These are phyloP conservation scores for Drosophila parvula DNA, from an alignment of 1,140 invertebrate species.

Conservation along the genomic window DNA sequence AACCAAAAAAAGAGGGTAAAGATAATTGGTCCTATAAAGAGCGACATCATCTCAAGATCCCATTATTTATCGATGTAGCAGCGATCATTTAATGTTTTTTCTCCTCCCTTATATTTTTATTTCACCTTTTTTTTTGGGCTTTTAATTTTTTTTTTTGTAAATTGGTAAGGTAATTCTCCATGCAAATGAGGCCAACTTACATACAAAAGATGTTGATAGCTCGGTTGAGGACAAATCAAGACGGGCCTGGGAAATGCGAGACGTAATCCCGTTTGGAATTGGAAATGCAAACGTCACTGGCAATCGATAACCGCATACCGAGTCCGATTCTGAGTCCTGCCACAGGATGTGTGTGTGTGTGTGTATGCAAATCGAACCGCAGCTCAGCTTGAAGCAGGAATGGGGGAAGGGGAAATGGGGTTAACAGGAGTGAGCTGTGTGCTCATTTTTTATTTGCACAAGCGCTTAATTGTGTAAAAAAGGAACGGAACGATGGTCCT, in stretches of 20 bases:
- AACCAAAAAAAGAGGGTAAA: background rate
- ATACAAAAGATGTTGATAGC: slow-evolving; percentile 5
- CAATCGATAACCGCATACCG: slow-evolving; percentile 38
- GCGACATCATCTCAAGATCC: slow-evolving; percentile 2
- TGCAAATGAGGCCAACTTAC: slow-evolving; percentile 19
- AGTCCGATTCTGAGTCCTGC: slow-evolving; percentile 23
- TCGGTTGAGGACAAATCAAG: slow-evolving; percentile 1
- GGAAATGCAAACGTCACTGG: background rate
- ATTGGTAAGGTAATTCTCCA: slow-evolving; percentile 18
- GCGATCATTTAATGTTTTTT: slow-evolving; percentile 8
- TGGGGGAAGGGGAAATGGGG: slow-evolving; percentile 1
- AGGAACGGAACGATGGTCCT: slow-evolving; percentile 24
- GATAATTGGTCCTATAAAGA: slow-evolving; percentile 1
- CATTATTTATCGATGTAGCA: slow-evolving; percentile 15
- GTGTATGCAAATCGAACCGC: slow-evolving; percentile 34
- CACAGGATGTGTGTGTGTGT: slow-evolving; percentile 16
- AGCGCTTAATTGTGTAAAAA: slow-evolving; percentile 76
- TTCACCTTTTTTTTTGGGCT: background rate
- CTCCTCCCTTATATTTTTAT: background rate
- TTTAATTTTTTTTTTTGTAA: background rate
- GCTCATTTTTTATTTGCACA: slow-evolving; percentile 72
- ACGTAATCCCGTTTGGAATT: background rate
- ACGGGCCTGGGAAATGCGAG: slow-evolving; percentile 11
- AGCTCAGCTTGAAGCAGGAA: slow-evolving; percentile 20
- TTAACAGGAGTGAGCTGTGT: background rate